Percentiles rank a stretch among this genome's conserved stretches.
phyloP scores from a whole-genome alignment of 2,113 vertebrate species.

The Platichthys stellatus region DNA sequence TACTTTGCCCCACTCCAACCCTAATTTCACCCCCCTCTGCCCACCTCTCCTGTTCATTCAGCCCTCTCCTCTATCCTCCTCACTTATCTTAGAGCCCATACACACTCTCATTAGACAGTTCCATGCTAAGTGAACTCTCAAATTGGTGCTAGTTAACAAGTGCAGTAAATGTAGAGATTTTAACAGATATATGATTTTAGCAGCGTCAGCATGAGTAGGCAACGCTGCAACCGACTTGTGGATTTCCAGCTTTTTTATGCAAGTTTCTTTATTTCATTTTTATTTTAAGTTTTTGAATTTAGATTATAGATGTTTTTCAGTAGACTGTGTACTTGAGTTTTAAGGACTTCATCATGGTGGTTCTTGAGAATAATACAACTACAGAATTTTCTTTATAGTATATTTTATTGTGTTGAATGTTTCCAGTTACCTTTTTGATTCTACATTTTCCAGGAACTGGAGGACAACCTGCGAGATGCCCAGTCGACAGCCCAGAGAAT shows the following conservation, averaged over 20 bases:
- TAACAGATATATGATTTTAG: neutral
- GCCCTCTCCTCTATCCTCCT: slow-evolving; percentile 26
- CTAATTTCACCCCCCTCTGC: slow-evolving; percentile 40
- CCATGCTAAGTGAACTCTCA: slow-evolving; percentile 23
- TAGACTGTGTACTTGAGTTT: neutral
- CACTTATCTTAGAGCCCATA: slow-evolving; percentile 28
- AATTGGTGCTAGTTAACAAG: neutral
- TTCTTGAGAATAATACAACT: no score
- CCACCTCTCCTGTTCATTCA: slow-evolving; percentile 25
- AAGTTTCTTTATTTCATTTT: slow-evolving; percentile 51
- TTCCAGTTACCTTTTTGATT: slow-evolving; percentile 1
- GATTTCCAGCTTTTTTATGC: slow-evolving; percentile 73
- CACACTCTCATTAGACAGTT: slow-evolving; percentile 16
- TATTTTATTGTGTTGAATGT: neutral
- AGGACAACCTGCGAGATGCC: slow-evolving; percentile 94
- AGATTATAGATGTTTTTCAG: neutral
- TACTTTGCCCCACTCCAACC: slow-evolving; percentile 41
- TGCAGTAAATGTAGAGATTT: slow-evolving; percentile 17
- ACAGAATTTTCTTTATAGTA: neutral
- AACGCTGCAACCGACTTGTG: slow-evolving; percentile 47
- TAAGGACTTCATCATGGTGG: neutral
- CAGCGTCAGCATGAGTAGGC: slow-evolving; percentile 58
- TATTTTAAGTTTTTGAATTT: neutral
- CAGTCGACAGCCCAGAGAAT: slow-evolving; percentile 95
- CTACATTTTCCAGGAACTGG: slow-evolving; percentile 88